Evolutionary conservation across 2,797 vertebrate genomes (phyloP), one percentile per base, ranked within the genome.

Genomic region (Smutsia temminckii): DNA sequence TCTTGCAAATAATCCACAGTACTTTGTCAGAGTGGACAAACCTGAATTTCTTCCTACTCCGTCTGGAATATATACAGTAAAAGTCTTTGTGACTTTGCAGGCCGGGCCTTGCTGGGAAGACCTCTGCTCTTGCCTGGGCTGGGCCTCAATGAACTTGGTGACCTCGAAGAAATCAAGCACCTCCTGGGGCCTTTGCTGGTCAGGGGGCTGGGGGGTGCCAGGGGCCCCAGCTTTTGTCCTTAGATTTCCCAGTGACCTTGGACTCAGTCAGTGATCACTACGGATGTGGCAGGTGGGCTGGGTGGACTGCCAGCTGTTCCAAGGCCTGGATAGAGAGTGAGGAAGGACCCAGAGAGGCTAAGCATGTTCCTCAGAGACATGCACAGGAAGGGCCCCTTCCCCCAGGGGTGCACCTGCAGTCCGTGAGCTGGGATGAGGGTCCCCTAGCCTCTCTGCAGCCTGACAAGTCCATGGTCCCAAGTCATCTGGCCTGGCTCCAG

Each of bases 1-100:
- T 83, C 95, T 96, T 81, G 78, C 85, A 95, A 91, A 96, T 92
- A 91, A 95, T 61, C 95, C 95, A 75, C 81, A 75, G 88, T 8
- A 85, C 94, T 94, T 87, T 90, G 94, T 94, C 64, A 59, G 93
- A 86, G 96, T 92, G 93, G 97, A 95, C 94, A 96, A 96, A 79
- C 93, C 93, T 91, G 93, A 90, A 83, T 85, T 68, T 95, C 96
- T 84, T 94, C 89, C 92, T 85, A 4, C 63, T 66, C 92, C 0
- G 37, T 93, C 94, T 94, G 96, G 95, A 96, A 91, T 93, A 66
- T 53, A 86, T 80, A 95, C 96, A 95, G 96, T 89, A 16, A 81
- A 81, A 77, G 85, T n/a, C 92, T 94, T 88, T 96, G 95, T 96
- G 93, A 83, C 87, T 78, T 92, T 95, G 95, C 92, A 81, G 90